Evolutionary conservation across 2,797 vertebrate genomes (phyloP).

Genomic region (Arremon brunneinucha): DNA sequence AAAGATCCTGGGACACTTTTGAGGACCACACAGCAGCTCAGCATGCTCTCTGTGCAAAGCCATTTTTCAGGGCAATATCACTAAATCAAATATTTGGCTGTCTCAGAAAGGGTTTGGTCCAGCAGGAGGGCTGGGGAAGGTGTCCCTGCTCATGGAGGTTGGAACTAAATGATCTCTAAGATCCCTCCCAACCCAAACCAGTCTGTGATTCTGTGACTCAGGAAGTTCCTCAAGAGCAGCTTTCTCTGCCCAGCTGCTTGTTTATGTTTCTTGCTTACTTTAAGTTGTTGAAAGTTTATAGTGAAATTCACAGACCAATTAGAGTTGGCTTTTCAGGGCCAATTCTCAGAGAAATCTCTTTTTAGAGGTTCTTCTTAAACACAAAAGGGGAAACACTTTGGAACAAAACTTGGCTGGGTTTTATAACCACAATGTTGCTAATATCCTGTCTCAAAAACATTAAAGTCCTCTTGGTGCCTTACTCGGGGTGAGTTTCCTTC

Average conservation of each 20-base stretch:
- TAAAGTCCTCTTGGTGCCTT: fast-evolving
- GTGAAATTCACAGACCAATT: fast-evolving
- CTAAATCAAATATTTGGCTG: not conserved
- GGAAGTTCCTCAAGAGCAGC: not conserved
- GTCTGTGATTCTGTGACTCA: not conserved
- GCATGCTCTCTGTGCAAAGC: not conserved
- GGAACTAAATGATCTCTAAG: not conserved
- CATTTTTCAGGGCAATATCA: not conserved
- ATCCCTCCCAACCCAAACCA: not conserved
- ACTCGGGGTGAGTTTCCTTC: not conserved
- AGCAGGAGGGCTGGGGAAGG: fast-evolving
- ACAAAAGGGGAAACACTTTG: not conserved
- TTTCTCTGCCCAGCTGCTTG: fast-evolving
- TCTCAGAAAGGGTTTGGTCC: not conserved
- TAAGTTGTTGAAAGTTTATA: not conserved
- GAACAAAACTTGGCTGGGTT: not conserved
- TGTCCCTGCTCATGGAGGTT: not conserved
- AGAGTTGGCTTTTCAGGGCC: fast-evolving
- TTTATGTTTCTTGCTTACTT: not conserved
- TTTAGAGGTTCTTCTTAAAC: fast-evolving
- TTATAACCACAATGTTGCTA: fast-evolving
- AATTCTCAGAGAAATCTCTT: not conserved
- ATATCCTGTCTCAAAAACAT: not conserved
- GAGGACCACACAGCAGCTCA: not conserved
- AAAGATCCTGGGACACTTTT: not conserved